Conservation (phyloP, 1,140 invertebrate genomes). For the Dendroctonus ponderosae region DNA sequence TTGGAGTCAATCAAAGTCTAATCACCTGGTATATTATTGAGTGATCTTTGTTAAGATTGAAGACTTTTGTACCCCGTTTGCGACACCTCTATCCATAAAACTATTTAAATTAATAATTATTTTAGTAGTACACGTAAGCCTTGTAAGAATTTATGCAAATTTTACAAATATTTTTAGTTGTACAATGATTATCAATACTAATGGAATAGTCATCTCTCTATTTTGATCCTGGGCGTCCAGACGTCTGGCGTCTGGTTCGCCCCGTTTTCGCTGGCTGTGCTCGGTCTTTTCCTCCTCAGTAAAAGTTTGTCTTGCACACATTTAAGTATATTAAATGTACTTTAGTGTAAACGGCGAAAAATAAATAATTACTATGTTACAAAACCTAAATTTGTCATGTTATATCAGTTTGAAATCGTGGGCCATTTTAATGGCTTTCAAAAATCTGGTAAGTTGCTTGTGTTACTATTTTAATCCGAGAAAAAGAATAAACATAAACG, state of each 20-base stretch:
- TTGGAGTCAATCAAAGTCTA: no score
- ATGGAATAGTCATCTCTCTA: neutral
- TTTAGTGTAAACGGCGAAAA: no score
- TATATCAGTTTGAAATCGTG: constrained; percentile 13
- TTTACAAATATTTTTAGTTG: neutral
- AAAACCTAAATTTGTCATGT: constrained; percentile 8
- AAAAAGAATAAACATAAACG: no score
- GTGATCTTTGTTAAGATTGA: no score
- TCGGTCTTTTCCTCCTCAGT: neutral
- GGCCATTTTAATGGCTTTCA: constrained; percentile 17
- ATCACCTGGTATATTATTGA: no score
- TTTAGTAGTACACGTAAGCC: no score
- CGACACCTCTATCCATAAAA: no score
- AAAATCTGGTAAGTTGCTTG: constrained; percentile 7
- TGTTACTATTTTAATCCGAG: neutral
- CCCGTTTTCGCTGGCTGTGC: neutral
- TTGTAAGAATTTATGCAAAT: neutral
- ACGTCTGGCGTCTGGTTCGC: constrained; percentile 23
- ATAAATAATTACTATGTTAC: neutral
- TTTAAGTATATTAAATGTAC: no score
- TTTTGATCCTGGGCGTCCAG: constrained; percentile 12
- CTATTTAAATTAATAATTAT: no score
- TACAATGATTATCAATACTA: neutral
- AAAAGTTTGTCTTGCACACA: no score
- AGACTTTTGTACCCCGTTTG: no score